A percentile compares a stretch with the other conserved stretches of the same genome.
Conservation (phyloP, 2,797 vertebrate species). For the Gadopsis bispinosus region DNA sequence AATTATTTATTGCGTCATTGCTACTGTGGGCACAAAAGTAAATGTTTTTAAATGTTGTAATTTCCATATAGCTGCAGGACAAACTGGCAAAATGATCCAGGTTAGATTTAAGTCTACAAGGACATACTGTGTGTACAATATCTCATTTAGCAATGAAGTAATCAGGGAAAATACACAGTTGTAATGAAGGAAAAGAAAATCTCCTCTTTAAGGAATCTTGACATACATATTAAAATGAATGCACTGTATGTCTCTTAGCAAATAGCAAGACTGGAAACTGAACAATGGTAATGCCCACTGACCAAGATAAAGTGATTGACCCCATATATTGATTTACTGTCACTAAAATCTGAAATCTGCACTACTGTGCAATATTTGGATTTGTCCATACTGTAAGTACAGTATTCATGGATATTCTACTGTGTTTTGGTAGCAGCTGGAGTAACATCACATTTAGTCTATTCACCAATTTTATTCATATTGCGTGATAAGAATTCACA, state of each 20-base stretch:
- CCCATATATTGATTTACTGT: slow-evolving; percentile 18
- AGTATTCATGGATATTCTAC: slow-evolving; percentile 41
- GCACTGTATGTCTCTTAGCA: slow-evolving; percentile 10
- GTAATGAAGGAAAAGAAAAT: slow-evolving; percentile 14
- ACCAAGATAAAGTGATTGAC: slow-evolving; percentile 22
- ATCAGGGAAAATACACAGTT: slow-evolving; percentile 9
- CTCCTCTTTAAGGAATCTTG: slow-evolving; percentile 13
- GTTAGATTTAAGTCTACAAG: slow-evolving; percentile 32
- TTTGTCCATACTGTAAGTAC: slow-evolving; percentile 24
- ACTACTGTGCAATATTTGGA: slow-evolving; percentile 17
- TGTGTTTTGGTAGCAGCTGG: slow-evolving; percentile 58
- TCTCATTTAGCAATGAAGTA: slow-evolving; percentile 44
- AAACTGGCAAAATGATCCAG: slow-evolving; percentile 53
- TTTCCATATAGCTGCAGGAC: slow-evolving; percentile 69
- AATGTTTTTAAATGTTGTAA: slow-evolving; percentile 70
- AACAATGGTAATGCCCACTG: slow-evolving; percentile 8
- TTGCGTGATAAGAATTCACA: slow-evolving; percentile 69
- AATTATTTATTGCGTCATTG: slow-evolving; percentile 77
- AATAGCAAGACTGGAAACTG: slow-evolving; percentile 5
- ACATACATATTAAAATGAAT: slow-evolving; percentile 7
- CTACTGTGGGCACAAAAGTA: slow-evolving; percentile 65
- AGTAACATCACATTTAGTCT: slow-evolving; percentile 61
- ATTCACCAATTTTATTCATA: slow-evolving; percentile 65
- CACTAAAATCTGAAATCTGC: slow-evolving; percentile 16
- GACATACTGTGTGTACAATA: slow-evolving; percentile 24